Evolutionary conservation across 2,888 invertebrate genomes (phyloP), one percentile per base, ranked within the genome.

Genomic region (Eupsilia transversa): DNA sequence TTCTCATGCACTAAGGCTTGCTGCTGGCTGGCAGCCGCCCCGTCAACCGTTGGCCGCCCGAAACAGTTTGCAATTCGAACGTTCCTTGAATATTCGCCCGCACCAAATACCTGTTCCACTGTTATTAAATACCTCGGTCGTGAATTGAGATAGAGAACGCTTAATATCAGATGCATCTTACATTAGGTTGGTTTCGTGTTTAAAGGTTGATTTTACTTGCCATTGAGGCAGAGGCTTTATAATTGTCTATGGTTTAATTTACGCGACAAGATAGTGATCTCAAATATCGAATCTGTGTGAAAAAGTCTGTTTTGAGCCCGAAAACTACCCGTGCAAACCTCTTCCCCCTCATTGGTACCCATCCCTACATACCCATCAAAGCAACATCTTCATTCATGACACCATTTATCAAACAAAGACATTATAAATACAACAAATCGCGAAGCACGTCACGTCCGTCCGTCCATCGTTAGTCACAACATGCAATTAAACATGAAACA

Each of bases 31-130:
- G 49, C 52, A 30, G 60, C 41, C n/a, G 23, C 69, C 61, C 67
- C 66, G 59, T 54, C 63, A 81, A 72, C 79, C 59, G 43, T 72
- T 75, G 79, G 66, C 56, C 60, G 54, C 54, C 76, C 60, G 74
- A 63, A 73, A 84, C 86, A 67, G 84, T 82, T 83, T 74, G 79
- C 84, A 79, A 82, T 84, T 77, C 82, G 79, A 76, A 73, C 84
- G 84, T 79, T 86, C 84, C 75, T 74, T 72, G 85, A 84, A 86
- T 85, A 86, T 77, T 84, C 73, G 65, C 67, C 49, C 54, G 74
- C 49, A 54, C 65, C 65, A 57, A 82, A 83, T 83, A 79, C 75
- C 82, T 74, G 78, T 38, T 52, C 65, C 68, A 46, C 61, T 66
- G 65, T 79, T 82, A 84, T 79, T 84, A 84, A 79, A 75, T 83